Conservation (phyloP, 1,140 invertebrate species). For the Cotesia chilonis region DNA sequence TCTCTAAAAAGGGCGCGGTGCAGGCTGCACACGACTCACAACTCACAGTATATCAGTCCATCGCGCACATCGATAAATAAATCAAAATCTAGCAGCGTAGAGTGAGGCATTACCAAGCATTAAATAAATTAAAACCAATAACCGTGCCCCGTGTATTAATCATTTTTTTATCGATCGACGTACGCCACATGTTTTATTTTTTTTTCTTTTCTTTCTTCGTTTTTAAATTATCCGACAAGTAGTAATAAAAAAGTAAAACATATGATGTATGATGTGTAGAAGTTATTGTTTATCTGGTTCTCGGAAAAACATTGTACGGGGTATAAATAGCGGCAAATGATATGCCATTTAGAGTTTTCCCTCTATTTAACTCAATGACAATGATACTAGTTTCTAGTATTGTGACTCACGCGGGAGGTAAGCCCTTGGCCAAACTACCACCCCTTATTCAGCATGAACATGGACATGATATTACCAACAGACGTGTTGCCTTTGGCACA, state of each 20-base stretch:
- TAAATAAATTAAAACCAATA: constrained; percentile 44
- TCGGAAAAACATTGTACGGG: no score
- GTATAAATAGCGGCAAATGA: no score
- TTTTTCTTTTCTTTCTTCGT: constrained; percentile 1
- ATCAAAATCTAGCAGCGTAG: constrained; percentile 31
- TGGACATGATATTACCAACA: constrained; percentile 6
- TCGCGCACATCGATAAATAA: constrained; percentile 34
- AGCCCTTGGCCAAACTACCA: not conserved
- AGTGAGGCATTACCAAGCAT: constrained; percentile 39
- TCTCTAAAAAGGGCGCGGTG: constrained; percentile 21
- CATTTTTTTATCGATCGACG: constrained; percentile 5
- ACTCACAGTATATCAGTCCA: not conserved
- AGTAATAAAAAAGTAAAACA: no score
- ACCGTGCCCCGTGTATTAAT: constrained; percentile 21
- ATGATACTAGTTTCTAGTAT: constrained; percentile 1
- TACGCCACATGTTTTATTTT: not conserved
- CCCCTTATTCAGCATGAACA: constrained; percentile 2
- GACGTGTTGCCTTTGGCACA: constrained; percentile 7
- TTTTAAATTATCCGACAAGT: not conserved
- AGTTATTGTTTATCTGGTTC: no score
- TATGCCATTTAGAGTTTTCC: no score
- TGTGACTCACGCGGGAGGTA: constrained; percentile 9
- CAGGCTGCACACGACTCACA: constrained; percentile 23
- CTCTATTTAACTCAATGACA: no score
- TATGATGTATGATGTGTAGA: no score